Base-by-base conservation (phyloP, 2,888 invertebrate genomes). In the Noctua comes region DNA sequence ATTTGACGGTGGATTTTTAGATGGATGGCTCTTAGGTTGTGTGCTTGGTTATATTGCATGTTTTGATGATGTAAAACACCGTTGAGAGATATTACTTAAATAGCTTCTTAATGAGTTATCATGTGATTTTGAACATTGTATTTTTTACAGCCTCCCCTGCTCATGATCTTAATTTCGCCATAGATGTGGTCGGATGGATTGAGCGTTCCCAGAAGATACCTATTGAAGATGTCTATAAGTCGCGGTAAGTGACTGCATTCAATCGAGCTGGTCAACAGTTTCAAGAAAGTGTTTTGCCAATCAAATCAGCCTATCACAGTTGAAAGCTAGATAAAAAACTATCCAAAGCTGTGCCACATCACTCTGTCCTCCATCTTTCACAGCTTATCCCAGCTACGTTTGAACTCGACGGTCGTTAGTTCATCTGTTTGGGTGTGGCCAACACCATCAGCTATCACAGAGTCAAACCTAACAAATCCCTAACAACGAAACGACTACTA, bases 1-100 rank as follows among this genome's bases (percentile, higher is more conserved):
- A 76, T 48, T 31, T 82, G 27, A 62, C 31, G 62, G 68, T n/a
- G 1, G 8, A 8, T 48, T 83, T 73, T 78, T 57, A 48, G 57
- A 78, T 75, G 24, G 57, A 76, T 85, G 18, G 10, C 36, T 31
- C 16, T 6, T 46, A 54, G 11, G 40, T n/a, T 57, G 48, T 43
- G 1, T 40, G 21, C 0, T 4, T 51, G 0, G 10, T n/a, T 13
- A 51, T 62, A 1, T 66, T 54, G 18, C 1, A 40, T 57, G 40
- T n/a, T 65, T 13, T 65, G 40, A 65, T 65, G n/a, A 1, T 65
- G 24, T 36, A 1, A 64, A 10, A 40, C 8, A 18, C 2, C 5
- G 7, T 16, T 59, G 59, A 18, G 27, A 27, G 31, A 31, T 27
- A n/a, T 62, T 59, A 6, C 27, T 27, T 16, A 16, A 16, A 59